Percentiles rank a stretch among this genome's conserved stretches.
Evolutionary conservation across 2,888 invertebrate genomes (phyloP).

Genomic region (Timema cristinae): DNA sequence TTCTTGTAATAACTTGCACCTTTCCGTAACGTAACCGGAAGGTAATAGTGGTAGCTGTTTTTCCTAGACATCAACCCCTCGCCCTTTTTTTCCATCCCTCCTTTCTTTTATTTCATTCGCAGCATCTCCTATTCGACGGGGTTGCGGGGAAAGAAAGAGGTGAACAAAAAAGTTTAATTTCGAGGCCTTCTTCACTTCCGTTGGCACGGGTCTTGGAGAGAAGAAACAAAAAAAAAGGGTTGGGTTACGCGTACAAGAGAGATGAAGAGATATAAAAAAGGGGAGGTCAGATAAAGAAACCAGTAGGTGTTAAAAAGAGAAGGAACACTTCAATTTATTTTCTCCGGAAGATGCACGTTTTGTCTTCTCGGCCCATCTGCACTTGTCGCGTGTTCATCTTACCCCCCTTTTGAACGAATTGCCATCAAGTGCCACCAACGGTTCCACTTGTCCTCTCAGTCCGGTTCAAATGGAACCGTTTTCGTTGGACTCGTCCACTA

Average conservation of each 20-base stretch:
- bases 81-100: conserved; percentile 8
- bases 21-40: too few relatives aligned
- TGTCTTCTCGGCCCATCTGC: conserved; percentile 11
- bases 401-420: background rate
- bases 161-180: conserved; percentile 15
- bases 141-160: background rate
- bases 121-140: background rate
- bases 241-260: too few relatives aligned
- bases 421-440: background rate
- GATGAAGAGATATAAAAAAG: too few relatives aligned
- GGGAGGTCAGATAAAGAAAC: too few relatives aligned
- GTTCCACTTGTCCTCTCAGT: background rate
- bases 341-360: background rate
- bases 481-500: too few relatives aligned
- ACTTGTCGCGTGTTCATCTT: background rate
- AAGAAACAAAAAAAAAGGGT: too few relatives aligned
- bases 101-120: background rate
- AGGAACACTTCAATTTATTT: too few relatives aligned
- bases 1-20: conserved; percentile 8
- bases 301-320: too few relatives aligned
- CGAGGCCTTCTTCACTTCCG: background rate
- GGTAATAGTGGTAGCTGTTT: background rate
- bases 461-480: too few relatives aligned
- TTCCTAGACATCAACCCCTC: background rate
- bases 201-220: too few relatives aligned